Base-by-base conservation (phyloP, 2,888 invertebrate species). In the Xestoiulus laeticollis region DNA sequence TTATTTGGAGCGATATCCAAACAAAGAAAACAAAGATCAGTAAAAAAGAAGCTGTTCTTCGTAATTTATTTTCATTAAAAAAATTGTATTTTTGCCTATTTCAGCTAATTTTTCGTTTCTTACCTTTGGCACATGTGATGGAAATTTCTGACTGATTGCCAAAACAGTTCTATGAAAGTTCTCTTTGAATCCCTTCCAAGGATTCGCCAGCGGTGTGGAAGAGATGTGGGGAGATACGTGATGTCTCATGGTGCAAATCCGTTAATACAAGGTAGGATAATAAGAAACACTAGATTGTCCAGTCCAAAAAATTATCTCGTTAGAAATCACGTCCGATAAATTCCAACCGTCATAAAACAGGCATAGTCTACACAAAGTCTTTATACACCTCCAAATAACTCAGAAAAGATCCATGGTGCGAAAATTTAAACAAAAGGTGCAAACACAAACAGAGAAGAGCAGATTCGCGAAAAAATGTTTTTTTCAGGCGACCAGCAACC, bases 41-140 rank as follows among this genome's bases (percentile, higher is more conserved):
- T 0, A 22, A 19, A n/a, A 26, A 68, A 68, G 26, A 68, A 68
- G 26, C 4, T 53, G n/a, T 53, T n/a, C 14, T n/a, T 19, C 16
- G 48, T 48, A 48, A 48, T 59, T 59, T 68, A 26, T 26, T 26
- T 68, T 68, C 26, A 26, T 68, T 22, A 68, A 68, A 68, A 68
- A 26, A 38, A 38, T 5, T 22, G 33, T 48, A 16, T 48, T 48
- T 48, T 19, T 59, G 59, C 59, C 6, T 2, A 38, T n/a, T 59
- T 59, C n/a, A 68, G 22, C 68, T 6, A 19, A 68, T 68, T 68
- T 10, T 68, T 68, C 6, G 68, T 22, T 6, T 10, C 85, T 48
- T 85, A 85, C 85, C 85, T 85, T 85, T 85, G 85, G 85, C 43
- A 85, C 5, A 48, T 48, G 85, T n/a, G 48, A 43, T 5, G 85